Evolutionary conservation across 1,140 invertebrate species (phyloP), one percentile per base, ranked within the genome.

Genomic region (Thaumatotibia leucotreta): DNA sequence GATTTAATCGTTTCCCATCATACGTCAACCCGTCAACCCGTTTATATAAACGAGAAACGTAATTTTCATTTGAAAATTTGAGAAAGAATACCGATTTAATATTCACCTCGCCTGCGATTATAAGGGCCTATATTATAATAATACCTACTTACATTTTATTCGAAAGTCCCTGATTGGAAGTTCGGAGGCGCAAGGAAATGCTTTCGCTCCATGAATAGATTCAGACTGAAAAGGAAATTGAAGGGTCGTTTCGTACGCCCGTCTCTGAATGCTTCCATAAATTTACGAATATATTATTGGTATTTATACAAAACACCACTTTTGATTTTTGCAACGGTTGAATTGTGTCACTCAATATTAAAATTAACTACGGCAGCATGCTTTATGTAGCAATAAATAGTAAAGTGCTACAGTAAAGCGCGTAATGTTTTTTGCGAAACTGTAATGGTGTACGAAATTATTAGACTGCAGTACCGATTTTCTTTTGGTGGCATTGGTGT

Each of bases 181-280:
- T 74, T 75, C 71, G 66, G 72, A 71, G 80, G 65, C 63, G 72
- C 65, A 69, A 75, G 72, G 76, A 84, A 86, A 84, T 82, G 78
- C 79, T 77, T 71, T 75, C 70, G 73, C 70, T 76, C 77, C 74
- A 76, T 80, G 79, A 84, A 83, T 82, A 77, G 78, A 82, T 77
- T 81, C 74, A 67, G 69, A 67, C 73, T 85, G 77, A 85, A 84
- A 79, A 78, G 82, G 79, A 85, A 85, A 85, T 83, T 79, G 77
- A 83, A 78, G 75, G 82, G 78, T 84, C 79, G 74, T 84, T 85
- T 79, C 70, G 75, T 77, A 76, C 68, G 69, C 73, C 49, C 72
- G 74, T 69, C 72, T 79, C 79, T 78, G 75, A 76, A 72, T 24
- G 70, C 72, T 66, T 75, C 76, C 67, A 78, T 82, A 80, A 81